Base-by-base conservation (phyloP, 2,888 invertebrate genomes). In the Zaprionus obscuricornis region DNA sequence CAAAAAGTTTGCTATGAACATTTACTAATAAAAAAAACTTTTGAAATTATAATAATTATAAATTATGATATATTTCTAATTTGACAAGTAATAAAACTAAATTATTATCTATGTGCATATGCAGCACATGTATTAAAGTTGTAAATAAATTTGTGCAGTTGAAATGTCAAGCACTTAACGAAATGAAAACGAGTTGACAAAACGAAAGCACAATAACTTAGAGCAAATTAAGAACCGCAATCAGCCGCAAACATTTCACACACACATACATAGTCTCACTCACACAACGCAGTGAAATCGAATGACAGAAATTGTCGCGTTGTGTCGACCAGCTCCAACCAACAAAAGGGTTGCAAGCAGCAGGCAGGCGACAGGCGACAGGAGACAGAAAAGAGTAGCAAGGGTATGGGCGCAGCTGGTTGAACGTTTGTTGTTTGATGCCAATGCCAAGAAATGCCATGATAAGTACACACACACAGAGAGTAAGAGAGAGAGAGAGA, bases 161-260 rank as follows among this genome's bases (percentile, higher is more conserved):
- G 37, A 7, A 17, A 22, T 37, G 37, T 18, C 33, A 14, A 40
- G 65, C 65, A 69, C 68, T 62, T 57, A 36, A 11, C 27, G 4
- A 20, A 13, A 33, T 51, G 46, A 57, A 50, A 50, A 11, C 24
- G 26, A 17, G 34, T 17, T 29, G 45, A 45, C 47, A 27, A 60
- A 40, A 33, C 20, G 27, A 47, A 46, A 34, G 36, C 26, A 51
- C 56, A 68, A 49, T 56, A 37, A 34, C 75, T 74, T 76, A 51
- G 72, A 78, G 66, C 71, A 72, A 76, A 76, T 77, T 77, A 77
- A 79, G 79, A 57, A 59, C 76, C 79, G 76, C 79, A 77, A 77
- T 78, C 76, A 76, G 71, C 76, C 79, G 66, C 79, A 77, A 77
- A 78, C 68, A 75, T 65, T 71, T 74, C 60, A 58, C 62, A 49